Evolutionary conservation across 53 echinoderm and acorn worm genomes (phyloP).

Genomic region (Glandiceps talaboti): DNA sequence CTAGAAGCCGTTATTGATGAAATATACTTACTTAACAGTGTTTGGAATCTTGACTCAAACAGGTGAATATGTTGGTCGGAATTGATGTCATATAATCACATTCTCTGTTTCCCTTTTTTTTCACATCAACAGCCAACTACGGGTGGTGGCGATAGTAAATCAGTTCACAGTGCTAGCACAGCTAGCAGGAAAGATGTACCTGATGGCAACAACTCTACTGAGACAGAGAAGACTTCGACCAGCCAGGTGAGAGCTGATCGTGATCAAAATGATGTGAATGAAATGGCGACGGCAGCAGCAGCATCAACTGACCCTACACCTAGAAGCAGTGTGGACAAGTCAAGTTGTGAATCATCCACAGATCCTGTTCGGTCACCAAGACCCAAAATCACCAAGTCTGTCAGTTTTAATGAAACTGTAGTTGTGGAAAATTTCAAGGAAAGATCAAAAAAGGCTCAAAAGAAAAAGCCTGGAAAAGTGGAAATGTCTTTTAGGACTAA

Average conservation of each 20-base stretch:
- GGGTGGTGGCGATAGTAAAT: background rate
- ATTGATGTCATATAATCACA: no score
- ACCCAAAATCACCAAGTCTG: constrained; percentile 53
- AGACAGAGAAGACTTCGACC: constrained; percentile 2
- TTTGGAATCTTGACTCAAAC: no score
- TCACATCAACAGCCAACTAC: background rate
- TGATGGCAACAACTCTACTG: background rate
- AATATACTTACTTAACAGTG: no score
- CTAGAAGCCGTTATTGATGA: no score
- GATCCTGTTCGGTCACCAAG: constrained; percentile 41
- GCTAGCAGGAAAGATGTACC: background rate
- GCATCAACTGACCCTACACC: background rate
- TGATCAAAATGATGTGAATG: constrained; percentile 5
- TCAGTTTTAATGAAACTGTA: constrained; percentile 96
- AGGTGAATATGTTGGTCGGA: no score
- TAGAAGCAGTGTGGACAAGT: background rate
- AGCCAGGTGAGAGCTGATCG: background rate
- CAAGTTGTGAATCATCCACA: constrained; percentile 5
- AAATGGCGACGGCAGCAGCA: background rate
- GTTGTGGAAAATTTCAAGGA: constrained; percentile 62
- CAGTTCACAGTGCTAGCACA: background rate
- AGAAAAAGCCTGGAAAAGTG: constrained; percentile 9
- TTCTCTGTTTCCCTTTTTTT: background rate
- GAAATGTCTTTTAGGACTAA: constrained; percentile 19
- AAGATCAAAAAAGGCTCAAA: constrained; percentile 23